Conservation (phyloP, 2,888 invertebrate genomes). For the Escarpia spicata region DNA sequence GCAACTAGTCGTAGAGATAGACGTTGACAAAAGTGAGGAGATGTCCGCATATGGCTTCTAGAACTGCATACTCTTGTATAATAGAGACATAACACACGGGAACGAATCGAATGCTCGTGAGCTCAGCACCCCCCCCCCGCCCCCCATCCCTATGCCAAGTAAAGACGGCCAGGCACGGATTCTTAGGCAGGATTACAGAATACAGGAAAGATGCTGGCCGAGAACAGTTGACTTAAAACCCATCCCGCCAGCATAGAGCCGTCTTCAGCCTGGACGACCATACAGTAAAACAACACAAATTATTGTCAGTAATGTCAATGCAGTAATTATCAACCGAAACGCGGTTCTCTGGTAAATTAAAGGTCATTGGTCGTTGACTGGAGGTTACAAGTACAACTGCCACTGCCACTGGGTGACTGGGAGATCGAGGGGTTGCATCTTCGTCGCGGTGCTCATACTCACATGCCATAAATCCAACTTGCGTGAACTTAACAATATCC, state of each 20-base stretch:
- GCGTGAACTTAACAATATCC: background rate
- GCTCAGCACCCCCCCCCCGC: no score
- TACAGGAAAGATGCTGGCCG: background rate
- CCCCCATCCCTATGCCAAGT: background rate
- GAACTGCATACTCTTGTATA: no score
- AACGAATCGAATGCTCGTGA: no score
- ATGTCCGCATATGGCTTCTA: no score
- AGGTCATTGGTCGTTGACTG: background rate
- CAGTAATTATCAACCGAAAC: background rate
- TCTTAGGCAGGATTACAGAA: no score
- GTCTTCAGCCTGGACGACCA: background rate
- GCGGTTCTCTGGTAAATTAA: background rate
- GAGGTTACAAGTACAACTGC: background rate
- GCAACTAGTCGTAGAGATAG: no score
- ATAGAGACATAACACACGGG: no score
- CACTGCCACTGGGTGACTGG: no score
- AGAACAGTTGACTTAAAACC: background rate
- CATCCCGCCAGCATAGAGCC: background rate
- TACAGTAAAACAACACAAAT: background rate
- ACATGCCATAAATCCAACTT: conserved; percentile 16
- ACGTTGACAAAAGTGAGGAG: no score
- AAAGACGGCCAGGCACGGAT: background rate
- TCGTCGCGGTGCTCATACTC: background rate
- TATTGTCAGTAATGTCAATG: background rate
- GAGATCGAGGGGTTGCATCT: background rate